phyloP scores from a whole-genome alignment of 2,113 vertebrate genomes.

The Nansenia antarctica region DNA sequence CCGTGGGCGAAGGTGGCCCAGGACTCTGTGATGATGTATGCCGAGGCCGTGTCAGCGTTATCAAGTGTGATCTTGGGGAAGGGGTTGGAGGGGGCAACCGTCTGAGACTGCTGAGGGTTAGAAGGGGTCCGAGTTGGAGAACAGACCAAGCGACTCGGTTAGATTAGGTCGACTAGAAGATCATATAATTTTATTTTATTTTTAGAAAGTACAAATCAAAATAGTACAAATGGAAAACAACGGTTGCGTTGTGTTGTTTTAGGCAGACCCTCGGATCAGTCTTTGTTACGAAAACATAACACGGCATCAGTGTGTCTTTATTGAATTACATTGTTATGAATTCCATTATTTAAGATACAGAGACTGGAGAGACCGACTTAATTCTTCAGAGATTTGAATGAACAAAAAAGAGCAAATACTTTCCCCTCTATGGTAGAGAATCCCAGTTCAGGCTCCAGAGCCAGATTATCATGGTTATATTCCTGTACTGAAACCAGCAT shows the following conservation, averaged over 20 bases:
- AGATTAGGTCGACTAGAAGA: background rate
- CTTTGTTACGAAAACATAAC: constrained; percentile 11
- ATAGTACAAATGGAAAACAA: background rate
- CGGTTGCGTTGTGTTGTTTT: background rate
- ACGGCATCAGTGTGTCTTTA: background rate
- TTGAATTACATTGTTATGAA: constrained; percentile 1
- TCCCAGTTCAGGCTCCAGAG: constrained; percentile 5
- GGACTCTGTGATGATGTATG: too few species aligned
- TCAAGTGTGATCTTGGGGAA: too few species aligned
- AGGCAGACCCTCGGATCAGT: background rate
- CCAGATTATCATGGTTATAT: background rate
- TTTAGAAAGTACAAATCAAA: background rate
- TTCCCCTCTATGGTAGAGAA: constrained; percentile 2
- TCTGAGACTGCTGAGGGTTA: background rate
- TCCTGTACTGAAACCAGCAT: constrained; percentile 18
- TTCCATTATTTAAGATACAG: background rate
- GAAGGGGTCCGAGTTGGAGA: background rate
- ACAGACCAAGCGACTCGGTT: background rate
- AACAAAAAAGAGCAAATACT: constrained; percentile 8
- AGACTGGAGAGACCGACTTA: background rate
- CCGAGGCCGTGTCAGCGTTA: too few species aligned
- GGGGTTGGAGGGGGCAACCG: too few species aligned
- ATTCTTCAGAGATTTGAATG: background rate
- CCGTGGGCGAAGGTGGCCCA: too few species aligned
- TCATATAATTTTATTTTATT: constrained; percentile 4